phyloP scores from a whole-genome alignment of 1,140 invertebrate genomes.

The Diabrotica undecimpunctata region DNA sequence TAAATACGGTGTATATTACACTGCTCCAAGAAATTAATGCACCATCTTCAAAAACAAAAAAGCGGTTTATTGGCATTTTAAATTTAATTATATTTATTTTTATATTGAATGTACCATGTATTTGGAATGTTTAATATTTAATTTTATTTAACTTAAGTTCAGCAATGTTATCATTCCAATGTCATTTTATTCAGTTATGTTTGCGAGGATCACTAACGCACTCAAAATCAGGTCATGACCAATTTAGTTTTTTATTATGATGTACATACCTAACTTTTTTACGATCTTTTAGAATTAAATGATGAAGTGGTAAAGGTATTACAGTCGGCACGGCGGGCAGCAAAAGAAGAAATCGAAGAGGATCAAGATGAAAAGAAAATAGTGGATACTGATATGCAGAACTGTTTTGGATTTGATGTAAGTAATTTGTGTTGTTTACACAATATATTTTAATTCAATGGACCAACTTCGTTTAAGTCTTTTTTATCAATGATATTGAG shows the following conservation, averaged over 20 bases:
- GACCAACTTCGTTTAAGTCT: too few species aligned
- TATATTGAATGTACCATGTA: too few species aligned
- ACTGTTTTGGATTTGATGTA: conserved; percentile 84
- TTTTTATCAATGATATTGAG: too few species aligned
- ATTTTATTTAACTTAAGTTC: background rate
- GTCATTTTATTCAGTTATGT: background rate
- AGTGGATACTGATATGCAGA: conserved; percentile 66
- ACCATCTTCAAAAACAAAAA: too few species aligned
- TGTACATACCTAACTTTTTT: background rate
- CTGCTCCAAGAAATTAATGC: too few species aligned
- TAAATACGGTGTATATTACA: background rate
- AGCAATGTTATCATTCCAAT: background rate
- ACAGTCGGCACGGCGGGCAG: conserved; percentile 38
- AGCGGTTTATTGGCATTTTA: too few species aligned
- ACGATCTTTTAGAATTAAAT: conserved; percentile 37
- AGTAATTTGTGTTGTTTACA: too few species aligned
- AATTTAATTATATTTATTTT: too few species aligned
- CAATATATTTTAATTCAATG: too few species aligned
- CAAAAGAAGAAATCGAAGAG: conserved; percentile 43
- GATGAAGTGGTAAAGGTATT: conserved; percentile 45
- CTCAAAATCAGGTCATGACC: background rate
- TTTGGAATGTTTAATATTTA: background rate
- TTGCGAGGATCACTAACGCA: background rate
- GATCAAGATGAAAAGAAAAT: conserved; percentile 47
- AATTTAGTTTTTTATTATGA: too few species aligned